phyloP scores from a whole-genome alignment of 2,113 vertebrate genomes.

The Bujurquina vittata region DNA sequence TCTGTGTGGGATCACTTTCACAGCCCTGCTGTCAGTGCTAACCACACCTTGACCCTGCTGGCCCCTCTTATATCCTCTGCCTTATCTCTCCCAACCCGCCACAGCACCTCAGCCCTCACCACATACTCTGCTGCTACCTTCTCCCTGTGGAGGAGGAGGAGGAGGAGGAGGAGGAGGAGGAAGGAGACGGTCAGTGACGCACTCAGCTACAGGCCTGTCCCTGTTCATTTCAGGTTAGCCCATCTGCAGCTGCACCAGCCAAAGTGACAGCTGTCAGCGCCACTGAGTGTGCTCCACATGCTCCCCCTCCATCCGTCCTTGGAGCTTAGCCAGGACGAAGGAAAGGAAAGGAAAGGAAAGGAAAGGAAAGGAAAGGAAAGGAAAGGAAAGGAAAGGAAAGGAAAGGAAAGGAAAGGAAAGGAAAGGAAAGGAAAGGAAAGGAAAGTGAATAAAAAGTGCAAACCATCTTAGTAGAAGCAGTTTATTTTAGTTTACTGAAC shows the following conservation, averaged over 20 bases:
- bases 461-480: neutral
- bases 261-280: slow-evolving; percentile 78
- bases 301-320: slow-evolving; percentile 62
- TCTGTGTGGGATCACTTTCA: slow-evolving; percentile 67
- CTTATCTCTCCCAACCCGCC: slow-evolving; percentile 71
- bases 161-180: slow-evolving; percentile 3
- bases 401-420: neutral
- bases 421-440: too few species aligned
- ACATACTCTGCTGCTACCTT: slow-evolving; percentile 11
- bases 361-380: neutral
- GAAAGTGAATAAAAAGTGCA: neutral
- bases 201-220: slow-evolving; percentile 58
- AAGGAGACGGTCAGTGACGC: slow-evolving; percentile 36
- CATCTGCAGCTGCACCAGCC: slow-evolving; percentile 68
- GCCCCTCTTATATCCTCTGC: slow-evolving; percentile 72
- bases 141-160: slow-evolving; percentile 18
- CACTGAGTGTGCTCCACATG: slow-evolving; percentile 52
- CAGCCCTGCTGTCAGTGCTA: slow-evolving; percentile 62
- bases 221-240: slow-evolving; percentile 73
- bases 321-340: slow-evolving; percentile 49
- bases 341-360: neutral
- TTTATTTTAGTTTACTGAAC: too few species aligned
- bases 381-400: neutral
- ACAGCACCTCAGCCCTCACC: slow-evolving; percentile 42
- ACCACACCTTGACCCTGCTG: slow-evolving; percentile 70